A percentile compares a stretch with the other conserved stretches of the same genome.
Evolutionary conservation across 2,888 invertebrate genomes (phyloP).

Genomic region (Peribatodes rhomboidaria): DNA sequence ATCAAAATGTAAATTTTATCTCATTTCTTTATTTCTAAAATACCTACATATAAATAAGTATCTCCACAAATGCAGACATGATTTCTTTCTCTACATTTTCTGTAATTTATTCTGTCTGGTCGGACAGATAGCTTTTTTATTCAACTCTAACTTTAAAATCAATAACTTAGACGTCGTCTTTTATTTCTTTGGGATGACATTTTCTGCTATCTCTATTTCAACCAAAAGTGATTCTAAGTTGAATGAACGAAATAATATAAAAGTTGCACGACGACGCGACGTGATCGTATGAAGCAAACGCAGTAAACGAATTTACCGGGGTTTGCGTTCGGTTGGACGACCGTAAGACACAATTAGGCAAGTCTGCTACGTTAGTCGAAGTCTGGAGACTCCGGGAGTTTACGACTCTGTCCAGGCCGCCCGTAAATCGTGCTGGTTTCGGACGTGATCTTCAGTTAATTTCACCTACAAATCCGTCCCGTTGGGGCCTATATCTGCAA

Average conservation of each 20-base stretch:
- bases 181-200: conserved; percentile 18
- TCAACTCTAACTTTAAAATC: conserved; percentile 30
- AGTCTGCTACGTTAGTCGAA: conserved; percentile 48
- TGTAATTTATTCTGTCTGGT: conserved; percentile 43
- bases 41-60: background rate
- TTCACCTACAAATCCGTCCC: conserved; percentile 33
- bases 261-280: conserved; percentile 12
- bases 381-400: conserved; percentile 52
- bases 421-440: conserved; percentile 59
- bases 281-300: conserved; percentile 15
- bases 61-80: conserved; percentile 12
- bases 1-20: background rate
- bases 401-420: conserved; percentile 57
- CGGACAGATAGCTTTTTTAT: conserved; percentile 36
- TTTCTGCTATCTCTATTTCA: conserved; percentile 13
- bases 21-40: background rate
- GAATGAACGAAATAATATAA: conserved; percentile 25
- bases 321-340: conserved; percentile 27
- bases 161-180: conserved; percentile 19
- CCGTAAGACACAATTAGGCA: conserved; percentile 33
- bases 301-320: conserved; percentile 26
- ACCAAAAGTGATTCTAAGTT: conserved; percentile 14
- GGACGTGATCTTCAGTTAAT: conserved; percentile 50
- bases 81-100: conserved; percentile 31
- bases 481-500: conserved; percentile 19